These are phyloP conservation scores for Phaethornis superciliosus DNA, from an alignment of 2,113 vertebrate species.

Conservation along the genomic window DNA sequence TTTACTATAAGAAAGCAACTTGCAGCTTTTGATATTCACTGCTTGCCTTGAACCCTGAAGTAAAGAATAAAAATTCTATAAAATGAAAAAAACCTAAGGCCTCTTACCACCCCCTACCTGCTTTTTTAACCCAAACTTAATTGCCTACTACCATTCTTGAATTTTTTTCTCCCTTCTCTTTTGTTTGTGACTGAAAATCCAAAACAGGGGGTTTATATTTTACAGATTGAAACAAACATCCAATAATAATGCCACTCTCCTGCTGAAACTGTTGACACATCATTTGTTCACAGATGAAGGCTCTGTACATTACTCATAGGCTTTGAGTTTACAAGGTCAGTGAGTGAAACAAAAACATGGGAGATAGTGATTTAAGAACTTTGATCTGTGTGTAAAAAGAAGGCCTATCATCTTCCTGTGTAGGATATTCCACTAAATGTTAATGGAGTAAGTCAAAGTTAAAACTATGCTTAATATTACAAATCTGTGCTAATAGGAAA, in stretches of 20 bases:
- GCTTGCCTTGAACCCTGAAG: background rate
- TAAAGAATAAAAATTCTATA: background rate
- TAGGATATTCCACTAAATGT: background rate
- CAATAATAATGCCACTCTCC: background rate
- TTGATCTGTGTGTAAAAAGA: background rate
- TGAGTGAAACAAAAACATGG: background rate
- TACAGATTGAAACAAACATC: background rate
- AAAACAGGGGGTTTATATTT: background rate
- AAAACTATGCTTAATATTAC: background rate
- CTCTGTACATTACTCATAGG: background rate
- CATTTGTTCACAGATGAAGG: background rate
- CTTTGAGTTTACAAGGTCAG: background rate
- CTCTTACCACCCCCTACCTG: background rate
- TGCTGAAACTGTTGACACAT: background rate
- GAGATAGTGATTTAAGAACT: background rate
- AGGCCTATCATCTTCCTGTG: background rate
- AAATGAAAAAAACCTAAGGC: background rate
- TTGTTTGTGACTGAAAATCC: background rate
- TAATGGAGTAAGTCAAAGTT: background rate
- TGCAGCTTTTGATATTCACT: background rate
- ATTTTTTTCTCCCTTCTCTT: background rate
- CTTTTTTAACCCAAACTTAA: background rate
- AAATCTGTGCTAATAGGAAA: background rate
- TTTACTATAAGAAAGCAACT: background rate
- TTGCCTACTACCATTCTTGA: background rate